Conservation (phyloP, 2,113 vertebrate species). For the human region GRCh38 chr2:131147001-131147500, state of each 20-base stretch:
- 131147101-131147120: neutral
- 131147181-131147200: neutral
- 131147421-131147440: neutral
- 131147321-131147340: neutral
- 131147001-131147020: slow-evolving; percentile 42
- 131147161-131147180: neutral
- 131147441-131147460: neutral
- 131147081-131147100: slow-evolving; percentile 10
- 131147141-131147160: neutral
- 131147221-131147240: neutral
- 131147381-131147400: neutral
- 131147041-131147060: slow-evolving; percentile 50
- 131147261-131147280: neutral
- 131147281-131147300: neutral
- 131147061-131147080: slow-evolving; percentile 1
- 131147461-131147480: neutral
- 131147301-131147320: neutral
- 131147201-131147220: neutral
- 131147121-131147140: neutral
- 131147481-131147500: slow-evolving; percentile 6
- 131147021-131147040: neutral
- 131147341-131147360: neutral
- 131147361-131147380: neutral
- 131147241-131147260: neutral
- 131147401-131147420: neutral